These are phyloP conservation scores for Minunthozetes semirufus DNA, from an alignment of 2,888 invertebrate genomes.

Conservation along the genomic window DNA sequence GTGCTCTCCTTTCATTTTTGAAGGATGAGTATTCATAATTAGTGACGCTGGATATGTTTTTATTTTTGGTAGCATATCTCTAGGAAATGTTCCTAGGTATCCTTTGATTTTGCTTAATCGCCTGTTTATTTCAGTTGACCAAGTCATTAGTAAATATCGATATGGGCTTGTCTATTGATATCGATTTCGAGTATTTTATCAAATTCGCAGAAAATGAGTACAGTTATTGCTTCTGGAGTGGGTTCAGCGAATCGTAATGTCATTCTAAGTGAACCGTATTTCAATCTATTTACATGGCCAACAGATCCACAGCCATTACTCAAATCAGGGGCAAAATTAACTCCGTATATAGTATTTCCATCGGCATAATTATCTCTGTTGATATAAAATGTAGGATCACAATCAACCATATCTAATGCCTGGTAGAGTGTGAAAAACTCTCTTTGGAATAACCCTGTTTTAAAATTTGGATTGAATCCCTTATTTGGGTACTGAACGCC, in stretches of 20 bases:
- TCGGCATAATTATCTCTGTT: not conserved
- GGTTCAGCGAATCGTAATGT: not conserved
- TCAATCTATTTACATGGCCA: not conserved
- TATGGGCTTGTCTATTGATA: not conserved
- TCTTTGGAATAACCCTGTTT: not conserved
- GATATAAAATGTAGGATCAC: not conserved
- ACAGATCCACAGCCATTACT: not conserved
- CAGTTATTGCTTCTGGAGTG: not conserved
- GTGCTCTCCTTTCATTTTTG: not conserved
- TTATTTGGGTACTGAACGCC: not conserved
- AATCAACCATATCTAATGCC: not conserved
- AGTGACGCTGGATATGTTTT: not conserved
- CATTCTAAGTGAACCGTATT: not conserved
- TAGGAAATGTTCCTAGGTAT: not conserved
- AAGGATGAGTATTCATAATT: not conserved
- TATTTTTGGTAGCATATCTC: not conserved
- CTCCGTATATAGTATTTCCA: not conserved
- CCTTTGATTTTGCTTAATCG: no score
- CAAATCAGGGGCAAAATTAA: not conserved
- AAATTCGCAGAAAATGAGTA: not conserved
- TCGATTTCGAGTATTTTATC: not conserved
- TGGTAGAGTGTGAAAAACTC: not conserved
- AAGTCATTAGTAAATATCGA: not conserved
- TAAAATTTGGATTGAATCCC: not conserved
- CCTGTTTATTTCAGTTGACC: not conserved